Base-by-base conservation (phyloP, 2,113 vertebrate genomes). In the Thunnus maccoyii region DNA sequence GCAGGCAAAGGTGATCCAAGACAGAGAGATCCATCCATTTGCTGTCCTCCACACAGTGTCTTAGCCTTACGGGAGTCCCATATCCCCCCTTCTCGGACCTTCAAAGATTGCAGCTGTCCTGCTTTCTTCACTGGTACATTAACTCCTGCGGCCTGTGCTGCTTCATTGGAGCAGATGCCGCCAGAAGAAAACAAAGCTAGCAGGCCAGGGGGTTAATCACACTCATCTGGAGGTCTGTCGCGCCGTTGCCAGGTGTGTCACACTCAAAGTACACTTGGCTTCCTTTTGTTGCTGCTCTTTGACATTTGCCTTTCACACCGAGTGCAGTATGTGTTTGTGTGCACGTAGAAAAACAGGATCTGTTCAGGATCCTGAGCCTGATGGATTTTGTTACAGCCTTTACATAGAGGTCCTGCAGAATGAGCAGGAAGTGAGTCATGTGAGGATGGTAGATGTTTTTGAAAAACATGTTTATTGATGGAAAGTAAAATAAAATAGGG, bases 171-270 rank as follows among this genome's bases (percentile, higher is more conserved):
- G 86, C 91, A 91, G 82, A 83, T 88, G 87, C 72, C 69, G 63
- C 56, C 68, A 60, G 75, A 83, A 70, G 80, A 90, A 93, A 92
- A 85, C 80, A 91, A 91, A 92, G 82, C 78, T 58, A 16, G 54
- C 58, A 57, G 76, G 87, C 80, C 86, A 63, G 36, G 74, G 86
- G 92, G 90, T 88, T 87, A 91, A 92, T 88, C 70, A 88, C 87
- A 80, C 87, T 74, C 83, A 77, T 84, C 76, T 54, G 73, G 82
- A 62, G 89, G 85, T 86, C 78, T 62, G 78, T 62, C 41, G 74
- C 47, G 13, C 52, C 41, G 66, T 66, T 75, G 84, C 84, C 89
- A 91, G 93, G 92, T 93, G 88, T 87, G 87, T 63, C 80, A 86
- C 85, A 74, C 76, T 83, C 64, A 86, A 86, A 88, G 77, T 74